A percentile compares a stretch with the other conserved stretches of the same genome.
phyloP scores from a whole-genome alignment of 2,113 vertebrate genomes.

The Andinoacara biseriatus region DNA sequence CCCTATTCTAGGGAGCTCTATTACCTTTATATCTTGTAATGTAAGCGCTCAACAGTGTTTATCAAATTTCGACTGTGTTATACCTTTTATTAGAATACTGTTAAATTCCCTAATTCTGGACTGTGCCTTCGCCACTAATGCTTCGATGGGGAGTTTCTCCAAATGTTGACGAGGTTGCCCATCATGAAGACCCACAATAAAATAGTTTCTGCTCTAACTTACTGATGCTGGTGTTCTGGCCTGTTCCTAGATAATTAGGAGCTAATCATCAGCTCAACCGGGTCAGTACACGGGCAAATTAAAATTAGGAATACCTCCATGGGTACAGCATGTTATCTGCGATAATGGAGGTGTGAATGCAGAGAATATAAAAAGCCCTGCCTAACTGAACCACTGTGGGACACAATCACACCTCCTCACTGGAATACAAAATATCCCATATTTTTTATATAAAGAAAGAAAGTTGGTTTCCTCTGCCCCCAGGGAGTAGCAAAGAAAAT shows the following conservation, averaged over 20 bases:
- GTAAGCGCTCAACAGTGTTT: too few relatives aligned
- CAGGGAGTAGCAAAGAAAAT: constrained; percentile 1
- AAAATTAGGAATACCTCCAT: constrained; percentile 30
- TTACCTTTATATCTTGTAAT: too few relatives aligned
- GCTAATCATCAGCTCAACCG: constrained; percentile 25
- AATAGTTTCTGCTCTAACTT: constrained; percentile 6
- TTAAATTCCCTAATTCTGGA: background rate
- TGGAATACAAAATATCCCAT: background rate
- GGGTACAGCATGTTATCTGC: constrained; percentile 15
- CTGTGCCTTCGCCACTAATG: background rate
- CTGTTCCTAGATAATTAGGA: constrained; percentile 44
- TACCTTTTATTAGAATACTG: background rate
- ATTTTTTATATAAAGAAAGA: background rate
- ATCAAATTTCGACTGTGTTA: too few relatives aligned
- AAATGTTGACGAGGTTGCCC: constrained; percentile 9
- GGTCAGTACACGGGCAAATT: constrained; percentile 37
- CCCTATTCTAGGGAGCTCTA: too few relatives aligned
- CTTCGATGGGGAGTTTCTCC: background rate
- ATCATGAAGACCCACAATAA: constrained; percentile 3
- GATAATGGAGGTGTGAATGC: constrained; percentile 17
- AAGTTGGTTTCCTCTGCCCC: background rate
- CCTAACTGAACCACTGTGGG: background rate
- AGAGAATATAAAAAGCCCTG: constrained; percentile 2
- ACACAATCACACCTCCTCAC: background rate
- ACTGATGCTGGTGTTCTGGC: constrained; percentile 27